These are phyloP conservation scores for Poecilia wingei DNA, from an alignment of 2,797 vertebrate genomes.

Conservation along the genomic window DNA sequence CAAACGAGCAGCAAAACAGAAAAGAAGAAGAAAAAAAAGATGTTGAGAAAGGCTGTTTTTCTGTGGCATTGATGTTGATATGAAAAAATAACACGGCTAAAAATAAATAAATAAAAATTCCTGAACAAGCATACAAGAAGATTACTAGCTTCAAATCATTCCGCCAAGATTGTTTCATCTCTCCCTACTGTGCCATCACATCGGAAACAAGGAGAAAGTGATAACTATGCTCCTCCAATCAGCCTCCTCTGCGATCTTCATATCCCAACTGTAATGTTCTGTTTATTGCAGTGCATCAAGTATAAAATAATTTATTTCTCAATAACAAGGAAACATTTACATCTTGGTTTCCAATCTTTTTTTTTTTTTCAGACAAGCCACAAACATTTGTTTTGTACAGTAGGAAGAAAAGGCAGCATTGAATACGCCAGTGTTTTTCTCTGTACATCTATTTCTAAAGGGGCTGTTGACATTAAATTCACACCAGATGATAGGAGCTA, in stretches of 20 bases:
- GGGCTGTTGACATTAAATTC: background rate
- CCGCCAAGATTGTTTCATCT: slow-evolving; percentile 51
- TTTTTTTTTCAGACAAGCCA: slow-evolving; percentile 10
- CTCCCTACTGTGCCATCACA: slow-evolving; percentile 61
- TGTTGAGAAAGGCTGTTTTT: slow-evolving; percentile 40
- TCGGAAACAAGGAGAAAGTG: slow-evolving; percentile 57
- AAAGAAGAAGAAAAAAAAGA: slow-evolving; percentile 2
- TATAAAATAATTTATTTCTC: slow-evolving; percentile 38
- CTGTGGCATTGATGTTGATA: slow-evolving; percentile 54
- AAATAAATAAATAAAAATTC: slow-evolving; percentile 26
- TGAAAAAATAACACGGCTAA: slow-evolving; percentile 49
- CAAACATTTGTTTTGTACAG: slow-evolving; percentile 24
- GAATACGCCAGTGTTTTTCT: background rate
- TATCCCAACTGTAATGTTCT: slow-evolving; percentile 33
- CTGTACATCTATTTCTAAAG: background rate
- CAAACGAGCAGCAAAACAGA: slow-evolving; percentile 29
- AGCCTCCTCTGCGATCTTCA: slow-evolving; percentile 46
- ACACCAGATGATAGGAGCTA: background rate
- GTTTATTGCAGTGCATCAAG: slow-evolving; percentile 36
- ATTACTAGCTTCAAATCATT: slow-evolving; percentile 63
- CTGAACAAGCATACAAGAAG: slow-evolving; percentile 45
- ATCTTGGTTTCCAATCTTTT: slow-evolving; percentile 15
- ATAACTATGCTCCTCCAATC: slow-evolving; percentile 64
- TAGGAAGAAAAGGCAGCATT: background rate
- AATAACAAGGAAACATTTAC: slow-evolving; percentile 22